Conservation (phyloP, 2,797 vertebrate genomes). For the Atherinosoma microstoma region DNA sequence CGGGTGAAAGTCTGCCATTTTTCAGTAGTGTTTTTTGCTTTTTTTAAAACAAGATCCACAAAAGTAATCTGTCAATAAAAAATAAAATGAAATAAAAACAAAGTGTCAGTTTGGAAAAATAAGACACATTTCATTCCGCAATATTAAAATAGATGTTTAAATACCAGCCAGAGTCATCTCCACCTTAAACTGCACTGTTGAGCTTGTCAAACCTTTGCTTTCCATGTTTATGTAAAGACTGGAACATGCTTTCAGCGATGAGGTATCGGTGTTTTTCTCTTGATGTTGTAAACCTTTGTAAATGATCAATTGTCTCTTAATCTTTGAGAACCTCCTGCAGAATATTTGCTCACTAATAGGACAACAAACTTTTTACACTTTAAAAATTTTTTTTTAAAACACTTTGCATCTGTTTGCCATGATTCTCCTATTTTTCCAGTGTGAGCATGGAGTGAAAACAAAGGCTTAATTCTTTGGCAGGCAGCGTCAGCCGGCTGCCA, state of each 20-base stretch:
- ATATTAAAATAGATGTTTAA: too few relatives aligned
- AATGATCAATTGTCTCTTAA: constrained; percentile 28
- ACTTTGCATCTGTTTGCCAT: neutral
- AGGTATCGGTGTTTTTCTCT: neutral
- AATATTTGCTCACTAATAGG: constrained; percentile 3
- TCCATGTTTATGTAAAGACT: constrained; percentile 34
- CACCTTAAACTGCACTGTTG: constrained; percentile 15
- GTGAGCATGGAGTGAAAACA: constrained; percentile 27
- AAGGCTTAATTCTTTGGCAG: constrained; percentile 43
- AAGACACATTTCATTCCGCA: too few relatives aligned
- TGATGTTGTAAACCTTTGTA: neutral
- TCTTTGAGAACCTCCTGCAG: neutral
- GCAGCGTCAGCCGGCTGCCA: constrained; percentile 32
- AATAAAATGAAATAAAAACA: too few relatives aligned
- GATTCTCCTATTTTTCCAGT: neutral
- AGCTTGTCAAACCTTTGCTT: constrained; percentile 22
- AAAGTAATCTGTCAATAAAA: too few relatives aligned
- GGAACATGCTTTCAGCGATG: constrained; percentile 15
- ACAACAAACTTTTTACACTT: neutral
- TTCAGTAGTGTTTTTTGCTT: too few relatives aligned
- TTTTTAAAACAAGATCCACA: too few relatives aligned
- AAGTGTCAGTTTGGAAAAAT: too few relatives aligned
- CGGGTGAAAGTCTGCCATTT: too few relatives aligned
- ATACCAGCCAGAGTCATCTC: too few relatives aligned
- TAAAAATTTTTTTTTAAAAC: constrained; percentile 4